Base-by-base conservation (phyloP, 2,888 invertebrate species). In the Trissoscelio sp. region DNA sequence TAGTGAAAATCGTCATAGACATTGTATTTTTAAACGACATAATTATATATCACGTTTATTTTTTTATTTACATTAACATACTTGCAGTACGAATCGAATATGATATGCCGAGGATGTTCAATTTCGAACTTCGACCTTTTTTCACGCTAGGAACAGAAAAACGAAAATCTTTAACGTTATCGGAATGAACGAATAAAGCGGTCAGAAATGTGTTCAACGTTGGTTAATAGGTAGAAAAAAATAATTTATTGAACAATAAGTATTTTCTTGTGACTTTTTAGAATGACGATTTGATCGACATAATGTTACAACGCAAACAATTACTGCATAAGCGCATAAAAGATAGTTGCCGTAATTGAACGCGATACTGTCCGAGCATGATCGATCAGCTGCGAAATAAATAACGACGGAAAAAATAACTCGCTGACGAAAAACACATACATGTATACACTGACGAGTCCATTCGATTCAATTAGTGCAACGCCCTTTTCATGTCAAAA, bases 21-120 rank as follows among this genome's bases (percentile, higher is more conserved):
- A 80, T 80, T 80, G 69, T 80, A 74, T 80, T 74, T 74, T 74
- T 55, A 74, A 74, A 74, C 62, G 74, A 80, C 74, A 80, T 74
- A 74, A 74, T 80, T 80, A 74, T 69, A 37, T 74, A 70, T 74
- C 79, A 79, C 69, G 69, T 74, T 73, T 73, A 67, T 69, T 78
- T n/a, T 53, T 44, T 39, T 79, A 74, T 73, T 60, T 69, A 73
- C 64, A 69, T 62, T 39, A 69, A 69, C 48, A 79, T 79, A 66
- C 14, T 79, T 79, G 58, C 60, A 58, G 44, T 79, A 60, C 53
- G 72, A 79, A 73, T 79, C 20, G 42, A 79, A 60, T 79, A 58
- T 79, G 79, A 79, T 79, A 79, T 79, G 79, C 73, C 60, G 42
- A 72, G 48, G 51, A 67, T 73, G 60, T 79, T 66, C 22, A 57